Percentiles rank a stretch among this genome's conserved stretches.
These are phyloP conservation scores for Phocides pigmalion DNA, from an alignment of 1,140 invertebrate species.

Conservation along the genomic window DNA sequence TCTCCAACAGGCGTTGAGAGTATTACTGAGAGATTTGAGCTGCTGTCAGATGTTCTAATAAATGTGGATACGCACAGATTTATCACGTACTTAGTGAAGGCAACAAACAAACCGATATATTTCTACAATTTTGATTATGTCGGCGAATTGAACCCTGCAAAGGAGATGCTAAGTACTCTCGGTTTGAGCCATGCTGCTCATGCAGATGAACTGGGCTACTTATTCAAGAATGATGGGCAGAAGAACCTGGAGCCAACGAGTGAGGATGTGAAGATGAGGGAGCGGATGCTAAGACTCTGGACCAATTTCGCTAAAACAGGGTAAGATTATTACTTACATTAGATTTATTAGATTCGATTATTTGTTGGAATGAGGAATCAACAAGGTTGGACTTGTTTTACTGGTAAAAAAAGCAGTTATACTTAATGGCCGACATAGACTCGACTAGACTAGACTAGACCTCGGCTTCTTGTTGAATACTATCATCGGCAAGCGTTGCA, in stretches of 20 bases:
- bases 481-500: too few relatives aligned
- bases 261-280: slow-evolving; percentile 62
- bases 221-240: slow-evolving; percentile 65
- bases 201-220: slow-evolving; percentile 75
- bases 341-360: too few relatives aligned
- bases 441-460: too few relatives aligned
- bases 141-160: slow-evolving; percentile 66
- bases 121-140: slow-evolving; percentile 79
- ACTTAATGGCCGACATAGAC: too few relatives aligned
- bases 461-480: too few relatives aligned
- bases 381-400: too few relatives aligned
- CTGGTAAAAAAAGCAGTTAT: too few relatives aligned
- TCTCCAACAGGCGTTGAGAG: slow-evolving; percentile 47
- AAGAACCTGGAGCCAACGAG: slow-evolving; percentile 54
- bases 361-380: too few relatives aligned
- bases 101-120: slow-evolving; percentile 71
- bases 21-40: slow-evolving; percentile 56
- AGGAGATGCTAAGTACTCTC: slow-evolving; percentile 45
- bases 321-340: slow-evolving; percentile 57
- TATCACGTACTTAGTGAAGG: slow-evolving; percentile 60
- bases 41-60: slow-evolving; percentile 66
- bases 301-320: slow-evolving; percentile 84
- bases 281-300: slow-evolving; percentile 80
- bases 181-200: slow-evolving; percentile 59
- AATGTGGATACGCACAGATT: slow-evolving; percentile 66